Percentiles rank a stretch among this genome's conserved stretches.
phyloP scores from a whole-genome alignment of 2,888 invertebrate species.

The Plusia festucae region DNA sequence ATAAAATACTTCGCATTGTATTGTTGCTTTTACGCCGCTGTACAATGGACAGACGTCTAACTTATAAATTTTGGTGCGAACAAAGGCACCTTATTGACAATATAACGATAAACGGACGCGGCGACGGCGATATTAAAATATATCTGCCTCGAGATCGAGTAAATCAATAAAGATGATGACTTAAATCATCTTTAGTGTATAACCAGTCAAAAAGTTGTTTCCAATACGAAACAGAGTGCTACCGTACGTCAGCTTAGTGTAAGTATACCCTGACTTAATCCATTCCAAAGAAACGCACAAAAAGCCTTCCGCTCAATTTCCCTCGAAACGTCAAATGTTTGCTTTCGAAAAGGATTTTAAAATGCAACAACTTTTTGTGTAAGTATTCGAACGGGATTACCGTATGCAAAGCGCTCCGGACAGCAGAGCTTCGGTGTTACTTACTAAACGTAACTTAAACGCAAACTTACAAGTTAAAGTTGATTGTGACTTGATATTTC shows the following conservation, averaged over 20 bases:
- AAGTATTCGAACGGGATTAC: conserved; percentile 77
- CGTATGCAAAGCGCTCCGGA: conserved; percentile 81
- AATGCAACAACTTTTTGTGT: conserved; percentile 87
- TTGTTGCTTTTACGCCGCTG: conserved; percentile 66
- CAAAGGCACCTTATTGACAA: conserved; percentile 88
- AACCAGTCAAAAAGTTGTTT: conserved; percentile 59
- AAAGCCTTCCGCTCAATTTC: conserved; percentile 84
- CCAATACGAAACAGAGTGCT: conserved; percentile 65
- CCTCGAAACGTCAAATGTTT: conserved; percentile 87
- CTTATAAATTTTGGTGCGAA: conserved; percentile 87
- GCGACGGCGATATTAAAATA: conserved; percentile 82
- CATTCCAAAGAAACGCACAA: conserved; percentile 71
- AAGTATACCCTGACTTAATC: conserved; percentile 65
- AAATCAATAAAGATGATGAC: conserved; percentile 83
- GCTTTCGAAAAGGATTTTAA: conserved; percentile 86
- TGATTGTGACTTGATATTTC: conserved; percentile 33
- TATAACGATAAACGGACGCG: conserved; percentile 79
- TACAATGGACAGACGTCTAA: conserved; percentile 85
- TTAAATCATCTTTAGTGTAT: conserved; percentile 72
- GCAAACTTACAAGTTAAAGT: conserved; percentile 58
- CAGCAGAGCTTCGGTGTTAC: conserved; percentile 59
- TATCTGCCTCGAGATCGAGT: conserved; percentile 80
- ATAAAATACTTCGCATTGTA: conserved; percentile 83
- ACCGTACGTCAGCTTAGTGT: conserved; percentile 72
- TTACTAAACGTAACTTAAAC: conserved; percentile 64